Conservation (phyloP, 1,140 invertebrate species). For the Neodiprion pinetum region DNA sequence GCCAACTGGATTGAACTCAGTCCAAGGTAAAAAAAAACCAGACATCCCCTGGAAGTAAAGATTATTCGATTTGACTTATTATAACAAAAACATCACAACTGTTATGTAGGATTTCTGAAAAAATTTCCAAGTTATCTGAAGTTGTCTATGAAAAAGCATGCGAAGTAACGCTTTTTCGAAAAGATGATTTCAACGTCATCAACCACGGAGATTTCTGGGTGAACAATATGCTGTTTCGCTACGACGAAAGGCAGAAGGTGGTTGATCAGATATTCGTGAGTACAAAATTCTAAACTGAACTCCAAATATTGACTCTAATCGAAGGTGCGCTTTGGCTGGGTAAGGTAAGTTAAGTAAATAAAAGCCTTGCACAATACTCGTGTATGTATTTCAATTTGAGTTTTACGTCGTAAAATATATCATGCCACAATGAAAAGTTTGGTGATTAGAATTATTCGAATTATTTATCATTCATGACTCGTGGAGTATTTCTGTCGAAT, state of each 20-base stretch:
- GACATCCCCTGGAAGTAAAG: no score
- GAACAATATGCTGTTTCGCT: conserved; percentile 72
- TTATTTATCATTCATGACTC: no score
- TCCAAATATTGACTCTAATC: no score
- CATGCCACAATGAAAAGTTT: no score
- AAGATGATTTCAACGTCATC: conserved; percentile 65
- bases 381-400: no score
- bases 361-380: no score
- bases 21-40: conserved; percentile 31
- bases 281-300: conserved; percentile 15
- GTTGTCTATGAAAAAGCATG: conserved; percentile 43
- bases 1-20: conserved; percentile 50
- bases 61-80: no score
- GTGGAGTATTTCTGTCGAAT: no score
- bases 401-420: no score
- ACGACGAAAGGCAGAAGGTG: conserved; percentile 56
- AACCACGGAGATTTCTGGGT: conserved; percentile 73
- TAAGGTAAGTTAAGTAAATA: no score
- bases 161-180: conserved; percentile 35
- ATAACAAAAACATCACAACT: neutral
- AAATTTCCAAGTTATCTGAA: conserved; percentile 51
- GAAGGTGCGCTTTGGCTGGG: no score
- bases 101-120: conserved; percentile 37
- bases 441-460: no score
- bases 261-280: conserved; percentile 66